Evolutionary conservation across 2,113 vertebrate species (phyloP).

Genomic region (Otocyon megalotis): DNA sequence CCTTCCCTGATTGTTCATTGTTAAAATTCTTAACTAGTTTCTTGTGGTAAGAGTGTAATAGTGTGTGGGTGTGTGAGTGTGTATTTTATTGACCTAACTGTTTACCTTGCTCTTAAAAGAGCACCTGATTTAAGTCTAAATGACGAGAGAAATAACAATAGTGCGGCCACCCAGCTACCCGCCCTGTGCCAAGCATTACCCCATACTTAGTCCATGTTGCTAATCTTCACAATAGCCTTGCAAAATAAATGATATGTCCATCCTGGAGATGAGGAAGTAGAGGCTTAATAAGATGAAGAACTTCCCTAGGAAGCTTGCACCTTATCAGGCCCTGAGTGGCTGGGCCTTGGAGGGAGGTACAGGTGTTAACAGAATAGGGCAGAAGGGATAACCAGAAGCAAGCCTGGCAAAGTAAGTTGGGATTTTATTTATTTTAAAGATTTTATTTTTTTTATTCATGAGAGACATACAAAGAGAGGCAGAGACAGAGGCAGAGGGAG

Average conservation of each 20-base stretch:
- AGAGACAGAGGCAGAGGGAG: too few species aligned
- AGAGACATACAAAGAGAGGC: too few species aligned
- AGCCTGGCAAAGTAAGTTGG: not conserved
- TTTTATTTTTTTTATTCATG: too few species aligned
- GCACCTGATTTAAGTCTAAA: slow-evolving; percentile 4
- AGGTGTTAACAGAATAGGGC: not conserved
- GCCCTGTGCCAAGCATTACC: not conserved
- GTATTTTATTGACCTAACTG: slow-evolving; percentile 14
- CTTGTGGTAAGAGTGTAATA: not conserved
- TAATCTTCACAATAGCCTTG: not conserved
- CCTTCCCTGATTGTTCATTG: slow-evolving; percentile 49
- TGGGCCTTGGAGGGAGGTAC: not conserved
- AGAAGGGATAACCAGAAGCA: not conserved
- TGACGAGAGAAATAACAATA: not conserved
- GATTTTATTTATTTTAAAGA: too few species aligned
- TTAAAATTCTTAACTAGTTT: slow-evolving; percentile 62
- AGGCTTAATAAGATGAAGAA: not conserved
- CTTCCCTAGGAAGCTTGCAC: not conserved
- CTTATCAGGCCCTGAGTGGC: not conserved
- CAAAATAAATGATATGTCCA: not conserved
- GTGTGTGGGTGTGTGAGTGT: not conserved
- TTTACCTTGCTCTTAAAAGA: slow-evolving; percentile 57
- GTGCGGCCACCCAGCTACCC: not conserved
- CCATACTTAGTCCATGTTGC: not conserved
- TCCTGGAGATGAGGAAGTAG: not conserved